These are phyloP conservation scores for Danionella cerebrum DNA, from an alignment of 2,113 vertebrate species.

Conservation along the genomic window DNA sequence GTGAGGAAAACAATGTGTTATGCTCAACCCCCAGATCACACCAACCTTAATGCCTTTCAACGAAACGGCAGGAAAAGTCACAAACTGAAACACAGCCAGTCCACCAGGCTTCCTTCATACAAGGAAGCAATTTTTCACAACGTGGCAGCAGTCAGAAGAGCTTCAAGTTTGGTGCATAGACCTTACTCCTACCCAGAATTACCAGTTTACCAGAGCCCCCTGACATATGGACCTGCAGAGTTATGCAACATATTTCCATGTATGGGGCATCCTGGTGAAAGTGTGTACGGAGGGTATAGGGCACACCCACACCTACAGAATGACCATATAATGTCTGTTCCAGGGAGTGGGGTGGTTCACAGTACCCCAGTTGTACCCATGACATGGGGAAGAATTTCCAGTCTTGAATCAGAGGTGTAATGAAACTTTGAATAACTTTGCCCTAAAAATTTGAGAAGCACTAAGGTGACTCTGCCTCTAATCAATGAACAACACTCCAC, in stretches of 20 bases:
- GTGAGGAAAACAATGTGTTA: slow-evolving; percentile 57
- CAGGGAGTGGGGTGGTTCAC: slow-evolving; percentile 48
- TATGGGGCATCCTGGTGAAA: slow-evolving; percentile 55
- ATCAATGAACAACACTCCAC: background rate
- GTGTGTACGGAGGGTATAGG: slow-evolving; percentile 65
- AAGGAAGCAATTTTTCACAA: slow-evolving; percentile 72
- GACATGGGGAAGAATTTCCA: slow-evolving; percentile 81
- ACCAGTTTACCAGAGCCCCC: slow-evolving; percentile 63
- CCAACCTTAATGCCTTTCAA: slow-evolving; percentile 61
- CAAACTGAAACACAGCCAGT: slow-evolving; percentile 59
- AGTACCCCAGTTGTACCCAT: slow-evolving; percentile 62
- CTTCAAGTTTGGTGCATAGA: slow-evolving; percentile 63
- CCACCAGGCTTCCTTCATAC: slow-evolving; percentile 70
- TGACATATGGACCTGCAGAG: slow-evolving; percentile 57
- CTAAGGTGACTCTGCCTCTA: slow-evolving; percentile 18
- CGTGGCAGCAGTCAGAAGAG: slow-evolving; percentile 45
- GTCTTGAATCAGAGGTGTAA: slow-evolving; percentile 91
- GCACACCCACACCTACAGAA: slow-evolving; percentile 50
- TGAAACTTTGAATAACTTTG: slow-evolving; percentile 31
- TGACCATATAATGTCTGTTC: slow-evolving; percentile 48
- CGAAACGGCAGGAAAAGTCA: slow-evolving; percentile 56
- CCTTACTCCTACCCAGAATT: slow-evolving; percentile 66
- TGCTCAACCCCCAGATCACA: slow-evolving; percentile 57
- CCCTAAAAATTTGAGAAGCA: slow-evolving; percentile 4
- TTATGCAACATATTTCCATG: slow-evolving; percentile 51